Percentiles rank a stretch among this genome's conserved stretches.
Conservation (phyloP, 2,113 vertebrate genomes). For the Martes martes region DNA sequence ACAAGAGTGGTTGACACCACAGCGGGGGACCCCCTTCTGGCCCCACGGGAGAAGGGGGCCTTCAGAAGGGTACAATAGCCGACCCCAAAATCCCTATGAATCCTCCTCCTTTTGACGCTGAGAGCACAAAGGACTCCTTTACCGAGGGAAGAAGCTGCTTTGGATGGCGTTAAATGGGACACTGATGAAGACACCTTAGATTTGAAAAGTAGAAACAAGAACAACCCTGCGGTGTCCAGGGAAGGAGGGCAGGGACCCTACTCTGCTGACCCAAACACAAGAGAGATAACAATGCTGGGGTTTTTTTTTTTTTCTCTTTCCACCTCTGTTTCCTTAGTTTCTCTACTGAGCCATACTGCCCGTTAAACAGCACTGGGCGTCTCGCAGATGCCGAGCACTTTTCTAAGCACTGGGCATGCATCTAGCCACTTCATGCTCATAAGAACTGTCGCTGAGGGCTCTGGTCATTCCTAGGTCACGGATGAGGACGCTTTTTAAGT, state of each 20-base stretch:
- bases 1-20: neutral
- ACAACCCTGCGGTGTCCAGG: neutral
- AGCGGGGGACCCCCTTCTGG: fast-evolving
- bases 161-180: fast-evolving
- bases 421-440: neutral
- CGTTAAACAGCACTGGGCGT: neutral
- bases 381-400: neutral
- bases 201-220: neutral
- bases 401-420: neutral
- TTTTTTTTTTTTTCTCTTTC: neutral
- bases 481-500: neutral
- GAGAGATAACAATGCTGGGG: fast-evolving
- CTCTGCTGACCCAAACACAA: neutral
- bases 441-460: fast-evolving
- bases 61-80: no score
- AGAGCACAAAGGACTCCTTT: neutral
- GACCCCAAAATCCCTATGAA: fast-evolving
- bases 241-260: neutral
- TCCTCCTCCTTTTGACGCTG: neutral
- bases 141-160: neutral
- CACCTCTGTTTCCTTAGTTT: neutral
- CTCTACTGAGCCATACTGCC: fast-evolving
- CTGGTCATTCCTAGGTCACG: neutral
- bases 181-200: neutral
- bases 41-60: fast-evolving